Percentiles rank a stretch among this genome's conserved stretches.
phyloP scores from a whole-genome alignment of 2,113 vertebrate species.

The Lanius ludovicianus region DNA sequence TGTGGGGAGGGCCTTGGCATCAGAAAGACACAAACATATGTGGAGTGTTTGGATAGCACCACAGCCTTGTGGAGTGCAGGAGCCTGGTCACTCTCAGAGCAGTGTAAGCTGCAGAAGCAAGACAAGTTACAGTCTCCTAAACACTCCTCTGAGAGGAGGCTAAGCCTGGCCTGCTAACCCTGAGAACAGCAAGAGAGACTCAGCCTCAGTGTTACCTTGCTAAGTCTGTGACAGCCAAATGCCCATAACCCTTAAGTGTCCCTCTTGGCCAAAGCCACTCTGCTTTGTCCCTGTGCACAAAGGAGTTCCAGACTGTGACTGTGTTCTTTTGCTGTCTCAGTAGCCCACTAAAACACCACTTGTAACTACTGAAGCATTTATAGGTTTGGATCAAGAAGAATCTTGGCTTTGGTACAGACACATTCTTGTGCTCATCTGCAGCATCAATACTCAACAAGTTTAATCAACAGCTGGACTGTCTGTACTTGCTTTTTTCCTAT shows the following conservation, averaged over 20 bases:
- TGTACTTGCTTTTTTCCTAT: background rate
- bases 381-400: background rate
- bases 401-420: background rate
- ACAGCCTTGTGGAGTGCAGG: background rate
- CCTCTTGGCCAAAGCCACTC: background rate
- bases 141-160: background rate
- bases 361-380: background rate
- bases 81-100: background rate
- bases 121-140: background rate
- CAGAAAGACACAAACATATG: background rate
- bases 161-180: background rate
- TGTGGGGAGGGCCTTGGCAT: background rate
- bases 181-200: background rate
- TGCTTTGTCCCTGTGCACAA: background rate
- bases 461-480: background rate
- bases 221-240: background rate
- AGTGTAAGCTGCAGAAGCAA: background rate
- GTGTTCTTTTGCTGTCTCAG: background rate
- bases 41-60: background rate
- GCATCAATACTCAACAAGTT: background rate
- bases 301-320: background rate
- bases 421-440: background rate
- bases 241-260: accelerated
- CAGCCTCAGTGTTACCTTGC: background rate
- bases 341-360: background rate